Base-by-base conservation (phyloP, 2,113 vertebrate species). In the Pipa parva region DNA sequence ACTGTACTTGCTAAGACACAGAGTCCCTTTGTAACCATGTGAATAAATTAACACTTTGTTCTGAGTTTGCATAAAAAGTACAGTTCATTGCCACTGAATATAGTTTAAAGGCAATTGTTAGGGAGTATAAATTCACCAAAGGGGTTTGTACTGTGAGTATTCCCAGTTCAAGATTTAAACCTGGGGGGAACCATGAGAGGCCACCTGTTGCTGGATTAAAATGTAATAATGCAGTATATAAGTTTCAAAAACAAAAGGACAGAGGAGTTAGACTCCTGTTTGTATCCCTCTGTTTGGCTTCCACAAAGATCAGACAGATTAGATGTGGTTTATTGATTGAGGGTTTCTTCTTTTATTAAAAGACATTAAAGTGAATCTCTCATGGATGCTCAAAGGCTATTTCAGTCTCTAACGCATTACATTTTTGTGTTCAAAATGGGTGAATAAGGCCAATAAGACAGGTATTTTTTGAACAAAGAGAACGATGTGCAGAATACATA, bases 291-390 rank as follows among this genome's bases (percentile, higher is more conserved):
- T 48, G 56, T 55, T 61, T 55, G 57, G 37, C 56, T 49, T 37
- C 45, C 48, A 61, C 11, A 4, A 36, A 70, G 66, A 70, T 70
- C 58, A 70, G 66, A 70, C 66, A 70, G 66, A 70, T 70, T 70
- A 70, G 66, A 70, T 61, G 66, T 70, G 66, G 66, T 70, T 70
- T 70, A 70, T 70, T 70, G 66, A 70, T 61, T 50, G 66, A 70
- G 66, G 58, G 58, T 50, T 70, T 54, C 58, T 70, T 70, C 33
- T 70, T 70, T 70, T 70, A 70, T 70, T 70, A 70, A 70, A n/a
- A 61, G 57, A 61, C 66, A 59, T 61, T 61, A 56, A 61, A 61
- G 58, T 48, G 54, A 70, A 49, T 31, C 66, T 70, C 65, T 52
- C 57, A 69, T 26, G 31, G 33, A 45, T 48, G 31, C 45, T 69